These are phyloP conservation scores for Nemopilema nomurai DNA, from an alignment of 30 jellyfish, hydroid and myxozoan genomes.

Conservation along the genomic window DNA sequence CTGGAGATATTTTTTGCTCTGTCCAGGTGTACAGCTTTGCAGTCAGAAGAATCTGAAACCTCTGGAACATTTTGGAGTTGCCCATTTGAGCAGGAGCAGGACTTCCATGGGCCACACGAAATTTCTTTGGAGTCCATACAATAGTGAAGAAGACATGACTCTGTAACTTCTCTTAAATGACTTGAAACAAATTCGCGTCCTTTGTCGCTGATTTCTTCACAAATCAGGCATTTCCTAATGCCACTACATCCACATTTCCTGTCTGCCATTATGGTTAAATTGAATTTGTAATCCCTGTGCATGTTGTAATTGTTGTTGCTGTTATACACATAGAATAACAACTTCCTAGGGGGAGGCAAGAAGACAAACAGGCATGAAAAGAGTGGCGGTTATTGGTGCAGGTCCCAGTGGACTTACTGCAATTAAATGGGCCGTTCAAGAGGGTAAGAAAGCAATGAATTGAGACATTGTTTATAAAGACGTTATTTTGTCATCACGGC, in stretches of 20 bases:
- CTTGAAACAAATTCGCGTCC: neutral
- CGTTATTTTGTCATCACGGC: neutral
- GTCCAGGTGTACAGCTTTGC: neutral
- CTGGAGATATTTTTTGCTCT: neutral
- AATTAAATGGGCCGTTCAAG: constrained; percentile 67
- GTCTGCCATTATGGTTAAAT: constrained; percentile 37
- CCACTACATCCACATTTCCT: constrained; percentile 76
- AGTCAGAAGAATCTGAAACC: neutral
- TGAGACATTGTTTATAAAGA: neutral
- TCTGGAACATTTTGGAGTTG: neutral
- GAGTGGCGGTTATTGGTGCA: constrained; percentile 85
- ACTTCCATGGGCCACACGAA: neutral
- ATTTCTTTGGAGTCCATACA: constrained; percentile 1
- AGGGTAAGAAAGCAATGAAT: constrained; percentile 55
- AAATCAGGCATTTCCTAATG: constrained; percentile 62
- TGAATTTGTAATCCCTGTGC: neutral
- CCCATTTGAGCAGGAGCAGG: neutral
- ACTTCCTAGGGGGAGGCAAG: neutral
- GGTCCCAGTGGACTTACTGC: constrained; percentile 87
- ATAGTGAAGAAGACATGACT: neutral
- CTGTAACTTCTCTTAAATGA: neutral
- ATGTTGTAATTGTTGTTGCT: constrained; percentile 2
- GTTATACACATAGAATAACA: neutral
- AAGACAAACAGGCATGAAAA: constrained; percentile 15
- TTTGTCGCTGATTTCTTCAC: constrained; percentile 16